Percentiles rank a stretch among this genome's conserved stretches.
These are phyloP conservation scores for Drosophila kurseongensis DNA, from an alignment of 1,140 invertebrate genomes.

Conservation along the genomic window DNA sequence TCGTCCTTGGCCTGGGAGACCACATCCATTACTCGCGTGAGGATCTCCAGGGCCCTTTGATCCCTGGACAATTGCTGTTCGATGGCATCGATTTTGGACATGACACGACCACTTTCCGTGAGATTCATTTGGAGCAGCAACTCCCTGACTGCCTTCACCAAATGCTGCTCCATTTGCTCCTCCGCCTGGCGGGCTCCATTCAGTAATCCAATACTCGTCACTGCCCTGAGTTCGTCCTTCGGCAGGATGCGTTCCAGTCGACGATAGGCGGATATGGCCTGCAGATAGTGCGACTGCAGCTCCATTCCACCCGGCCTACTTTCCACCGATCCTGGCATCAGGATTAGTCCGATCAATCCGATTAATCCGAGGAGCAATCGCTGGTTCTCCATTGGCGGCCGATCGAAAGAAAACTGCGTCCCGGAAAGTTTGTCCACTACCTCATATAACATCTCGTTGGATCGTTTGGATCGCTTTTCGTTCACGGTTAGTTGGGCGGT, in stretches of 20 bases:
- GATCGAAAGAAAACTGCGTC: conserved; percentile 40
- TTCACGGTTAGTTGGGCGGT: conserved; percentile 55
- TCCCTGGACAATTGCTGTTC: conserved; percentile 70
- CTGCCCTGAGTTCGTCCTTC: conserved; percentile 55
- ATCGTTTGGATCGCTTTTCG: not conserved
- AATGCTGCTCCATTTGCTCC: conserved; percentile 68
- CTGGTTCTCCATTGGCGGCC: conserved; percentile 23
- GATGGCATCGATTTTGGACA: conserved; percentile 67
- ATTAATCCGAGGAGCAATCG: conserved; percentile 11
- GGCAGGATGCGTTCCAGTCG: conserved; percentile 60
- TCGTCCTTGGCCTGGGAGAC: conserved; percentile 50
- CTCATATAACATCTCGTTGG: conserved; percentile 44
- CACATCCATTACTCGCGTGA: conserved; percentile 69
- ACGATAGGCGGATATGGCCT: conserved; percentile 62
- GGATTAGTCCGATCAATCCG: conserved; percentile 4
- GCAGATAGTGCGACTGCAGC: conserved; percentile 66
- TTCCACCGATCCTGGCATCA: conserved; percentile 1
- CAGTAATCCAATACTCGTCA: conserved; percentile 67
- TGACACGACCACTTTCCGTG: conserved; percentile 24
- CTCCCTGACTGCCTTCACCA: conserved; percentile 58
- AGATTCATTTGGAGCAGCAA: conserved; percentile 39
- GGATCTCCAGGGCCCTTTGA: conserved; percentile 62
- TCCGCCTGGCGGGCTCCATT: conserved; percentile 72
- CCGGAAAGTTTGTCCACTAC: conserved; percentile 25
- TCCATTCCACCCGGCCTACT: conserved; percentile 19